Percentiles rank a stretch among this genome's conserved stretches.
These are phyloP conservation scores for Tridacna crocea DNA, from an alignment of 2,888 invertebrate genomes.

Conservation along the genomic window DNA sequence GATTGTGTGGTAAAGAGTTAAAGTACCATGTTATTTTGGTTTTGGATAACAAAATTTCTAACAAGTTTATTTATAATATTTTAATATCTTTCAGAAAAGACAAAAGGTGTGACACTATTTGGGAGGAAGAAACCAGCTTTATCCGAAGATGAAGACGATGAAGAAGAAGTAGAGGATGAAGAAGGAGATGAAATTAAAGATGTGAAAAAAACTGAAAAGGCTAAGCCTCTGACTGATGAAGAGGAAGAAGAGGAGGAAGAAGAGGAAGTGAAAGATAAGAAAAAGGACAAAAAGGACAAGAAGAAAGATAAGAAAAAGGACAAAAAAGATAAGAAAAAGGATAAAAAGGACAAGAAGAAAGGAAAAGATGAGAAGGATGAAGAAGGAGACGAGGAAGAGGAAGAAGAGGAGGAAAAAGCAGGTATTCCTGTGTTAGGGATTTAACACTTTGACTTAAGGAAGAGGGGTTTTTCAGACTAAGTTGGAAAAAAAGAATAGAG, in stretches of 20 bases:
- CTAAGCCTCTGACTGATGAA: conserved; percentile 16
- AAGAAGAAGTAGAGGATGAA: conserved; percentile 46
- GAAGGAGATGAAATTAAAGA: conserved; percentile 35
- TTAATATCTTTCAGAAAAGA: conserved; percentile 35
- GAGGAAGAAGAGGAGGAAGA: conserved; percentile 38
- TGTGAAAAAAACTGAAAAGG: conserved; percentile 19
- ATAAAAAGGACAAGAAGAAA: conserved; percentile 38
- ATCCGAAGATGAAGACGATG: conserved; percentile 65
- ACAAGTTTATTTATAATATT: background rate
- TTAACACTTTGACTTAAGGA: too few species aligned
- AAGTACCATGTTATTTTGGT: too few species aligned
- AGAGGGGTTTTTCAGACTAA: too few species aligned
- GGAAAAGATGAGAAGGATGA: conserved; percentile 26
- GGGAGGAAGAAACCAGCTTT: conserved; percentile 62
- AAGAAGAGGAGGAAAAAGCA: conserved; percentile 37
- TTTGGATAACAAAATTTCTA: too few species aligned
- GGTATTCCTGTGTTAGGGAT: conserved; percentile 1
- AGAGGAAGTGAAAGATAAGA: conserved; percentile 35
- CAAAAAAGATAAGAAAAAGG: conserved; percentile 38
- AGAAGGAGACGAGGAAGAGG: conserved; percentile 28
- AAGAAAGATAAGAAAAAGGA: conserved; percentile 37
- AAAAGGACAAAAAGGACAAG: conserved; percentile 44
- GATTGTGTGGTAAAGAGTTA: too few species aligned
- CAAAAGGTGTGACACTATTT: conserved; percentile 53
- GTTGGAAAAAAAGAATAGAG: too few species aligned